Evolutionary conservation across 2,888 invertebrate genomes (phyloP).

Genomic region (Saturnia japonica): DNA sequence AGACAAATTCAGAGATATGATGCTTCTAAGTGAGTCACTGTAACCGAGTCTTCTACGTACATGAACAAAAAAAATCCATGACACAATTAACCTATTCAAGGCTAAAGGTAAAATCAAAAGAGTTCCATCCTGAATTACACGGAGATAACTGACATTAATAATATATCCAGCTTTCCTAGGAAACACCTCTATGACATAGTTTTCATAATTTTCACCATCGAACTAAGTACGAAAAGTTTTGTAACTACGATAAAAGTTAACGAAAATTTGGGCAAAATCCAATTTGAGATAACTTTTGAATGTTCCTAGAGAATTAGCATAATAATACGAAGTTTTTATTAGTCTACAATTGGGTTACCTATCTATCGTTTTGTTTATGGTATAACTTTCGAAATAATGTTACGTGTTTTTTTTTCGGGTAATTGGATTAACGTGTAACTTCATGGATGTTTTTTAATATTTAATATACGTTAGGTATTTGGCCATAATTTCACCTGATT

Average conservation of each 20-base stretch:
- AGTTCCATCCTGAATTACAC: not conserved
- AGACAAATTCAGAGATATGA: not conserved
- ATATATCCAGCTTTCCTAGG: not conserved
- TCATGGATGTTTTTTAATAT: no score
- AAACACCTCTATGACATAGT: not conserved
- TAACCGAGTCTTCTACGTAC: not conserved
- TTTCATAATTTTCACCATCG: not conserved
- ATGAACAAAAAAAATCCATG: not conserved
- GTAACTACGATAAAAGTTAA: not conserved
- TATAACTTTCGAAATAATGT: not conserved
- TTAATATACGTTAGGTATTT: no score
- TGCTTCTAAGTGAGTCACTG: no score
- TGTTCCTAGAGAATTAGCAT: not conserved
- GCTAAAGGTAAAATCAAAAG: not conserved
- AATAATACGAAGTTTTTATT: not conserved
- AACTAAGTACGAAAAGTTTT: not conserved
- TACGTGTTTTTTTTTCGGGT: not conserved
- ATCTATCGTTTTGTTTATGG: conserved; percentile 5
- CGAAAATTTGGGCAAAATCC: not conserved
- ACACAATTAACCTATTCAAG: not conserved
- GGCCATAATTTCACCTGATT: no score
- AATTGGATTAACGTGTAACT: not conserved
- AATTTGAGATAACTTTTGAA: not conserved
- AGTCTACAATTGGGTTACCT: not conserved
- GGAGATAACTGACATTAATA: not conserved